Base-by-base conservation (phyloP, 2,797 vertebrate genomes). In the Oreortyx pictus region DNA sequence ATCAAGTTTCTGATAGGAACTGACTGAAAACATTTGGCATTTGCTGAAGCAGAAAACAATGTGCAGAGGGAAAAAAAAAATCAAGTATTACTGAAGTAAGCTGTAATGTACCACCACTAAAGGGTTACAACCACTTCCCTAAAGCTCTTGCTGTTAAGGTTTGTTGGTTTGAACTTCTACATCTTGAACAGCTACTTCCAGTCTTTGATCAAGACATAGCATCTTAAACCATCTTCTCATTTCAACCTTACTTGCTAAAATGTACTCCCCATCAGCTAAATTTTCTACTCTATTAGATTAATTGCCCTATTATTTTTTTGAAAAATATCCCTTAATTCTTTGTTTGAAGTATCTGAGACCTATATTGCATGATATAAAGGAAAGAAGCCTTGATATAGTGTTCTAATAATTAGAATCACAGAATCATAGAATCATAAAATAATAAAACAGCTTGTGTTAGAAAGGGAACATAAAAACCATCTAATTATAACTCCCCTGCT, bases 121-220 rank as follows among this genome's bases (percentile, higher is more conserved):
- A 9, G 4, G 14, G 16, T 11, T 71, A 35, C 25, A n/a, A 7
- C 17, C 2, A n/a, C 9, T 46, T 2, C 7, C 27, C 7, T 6
- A 20, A 31, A 3, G 31, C 27, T 25, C n/a, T 50, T 68, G 20
- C n/a, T 68, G 6, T 6, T 72, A 39, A 56, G 25, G 54, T 7
- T 62, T 78, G 16, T 29, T 79, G 5, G n/a, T 25, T 50, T 73
- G 13, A 50, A 23, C 16, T 72, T 88, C 12, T 68, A 68, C 9
- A 12, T 74, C 37, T 27, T 19, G 3, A 9, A 19, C 39, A 79
- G 31, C 14, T 74, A 46, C 59, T 74, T 64, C 6, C 33, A 64
- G 52, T 23, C 33, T 24, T 7, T 65, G 33, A 37, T 37, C 27
- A 54, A 70, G 23, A 75, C 35, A 4, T 35, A 49, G 14, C 22